Evolutionary conservation across 2,888 invertebrate species (phyloP), one percentile per base, ranked within the genome.

Genomic region (Drosophila kokeensis): DNA sequence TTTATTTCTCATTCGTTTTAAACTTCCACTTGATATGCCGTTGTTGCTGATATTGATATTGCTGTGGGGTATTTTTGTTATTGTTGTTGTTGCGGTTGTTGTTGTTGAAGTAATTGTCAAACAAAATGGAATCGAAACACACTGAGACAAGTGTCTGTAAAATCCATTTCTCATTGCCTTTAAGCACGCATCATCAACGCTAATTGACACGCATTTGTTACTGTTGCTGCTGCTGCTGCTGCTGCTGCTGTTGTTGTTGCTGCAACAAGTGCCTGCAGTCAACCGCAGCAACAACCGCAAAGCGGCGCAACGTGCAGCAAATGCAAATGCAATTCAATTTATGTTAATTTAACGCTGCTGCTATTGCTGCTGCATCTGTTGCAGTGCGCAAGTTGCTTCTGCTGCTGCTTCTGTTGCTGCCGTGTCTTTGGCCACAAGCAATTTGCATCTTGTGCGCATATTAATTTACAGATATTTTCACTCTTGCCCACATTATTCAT

Each of bases 271-370:
- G 79, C 69, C 38, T 45, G 65, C 68, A 67, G 70, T 57, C 79
- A 69, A 68, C 76, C 67, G 68, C 71, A 76, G 64, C 79, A 82
- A 48, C 57, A 81, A 86, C 83, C 82, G 89, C 89, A 89, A 89
- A 84, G 73, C 80, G 80, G 78, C 85, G 57, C 85, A 89, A 84
- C 87, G 90, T 87, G 86, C 88, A 81, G 87, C 84, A 89, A 84
- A 83, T 86, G 91, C 91, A 91, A 92, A 92, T 91, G 92, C 91
- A 92, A 92, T 91, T 92, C 91, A 92, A 92, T 92, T 92, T 91
- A 87, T 87, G 88, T 85, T 89, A 88, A 92, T 92, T 92, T 91
- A 91, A 92, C 89, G 83, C 85, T 76, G 81, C 64, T 61, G 67
- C 67, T 76, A 76, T 58, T 70, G 70, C 52, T 61, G 67, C 67